A percentile compares a stretch with the other conserved stretches of the same genome.
Evolutionary conservation across 2,113 vertebrate species (phyloP).

Genomic region (Laticauda colubrina): DNA sequence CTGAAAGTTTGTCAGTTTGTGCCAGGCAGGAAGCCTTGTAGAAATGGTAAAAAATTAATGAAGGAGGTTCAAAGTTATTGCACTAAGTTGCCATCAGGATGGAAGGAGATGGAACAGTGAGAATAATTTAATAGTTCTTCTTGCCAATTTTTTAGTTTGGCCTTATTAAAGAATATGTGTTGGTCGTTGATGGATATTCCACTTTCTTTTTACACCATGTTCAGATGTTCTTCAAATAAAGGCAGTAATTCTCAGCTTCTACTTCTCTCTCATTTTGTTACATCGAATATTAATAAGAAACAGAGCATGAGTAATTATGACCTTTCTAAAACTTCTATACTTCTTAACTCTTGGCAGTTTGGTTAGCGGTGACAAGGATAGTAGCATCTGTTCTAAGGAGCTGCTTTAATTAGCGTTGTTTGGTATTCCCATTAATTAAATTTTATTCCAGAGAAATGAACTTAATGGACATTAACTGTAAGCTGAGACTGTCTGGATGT

Average conservation of each 20-base stretch:
- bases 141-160: background rate
- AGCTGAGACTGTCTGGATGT: background rate
- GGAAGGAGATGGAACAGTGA: constrained; percentile 38
- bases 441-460: background rate
- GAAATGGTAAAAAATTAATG: background rate
- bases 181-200: background rate
- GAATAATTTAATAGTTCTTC: constrained; percentile 26
- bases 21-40: fast-evolving
- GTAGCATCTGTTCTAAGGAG: background rate
- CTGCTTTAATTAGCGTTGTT: too few relatives aligned
- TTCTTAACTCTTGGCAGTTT: background rate
- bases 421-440: constrained; percentile 17
- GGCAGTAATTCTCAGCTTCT: background rate
- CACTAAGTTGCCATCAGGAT: constrained; percentile 18
- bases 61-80: background rate
- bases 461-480: background rate
- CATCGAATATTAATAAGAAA: constrained; percentile 22
- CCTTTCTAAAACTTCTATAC: background rate
- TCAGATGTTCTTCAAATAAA: constrained; percentile 14
- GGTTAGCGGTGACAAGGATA: background rate
- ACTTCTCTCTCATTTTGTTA: constrained; percentile 9
- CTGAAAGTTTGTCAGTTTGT: fast-evolving
- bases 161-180: background rate
- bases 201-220: constrained; percentile 10
- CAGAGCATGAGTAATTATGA: background rate